Conservation (phyloP, 2,888 invertebrate species). For the Artemia sinica region DNA sequence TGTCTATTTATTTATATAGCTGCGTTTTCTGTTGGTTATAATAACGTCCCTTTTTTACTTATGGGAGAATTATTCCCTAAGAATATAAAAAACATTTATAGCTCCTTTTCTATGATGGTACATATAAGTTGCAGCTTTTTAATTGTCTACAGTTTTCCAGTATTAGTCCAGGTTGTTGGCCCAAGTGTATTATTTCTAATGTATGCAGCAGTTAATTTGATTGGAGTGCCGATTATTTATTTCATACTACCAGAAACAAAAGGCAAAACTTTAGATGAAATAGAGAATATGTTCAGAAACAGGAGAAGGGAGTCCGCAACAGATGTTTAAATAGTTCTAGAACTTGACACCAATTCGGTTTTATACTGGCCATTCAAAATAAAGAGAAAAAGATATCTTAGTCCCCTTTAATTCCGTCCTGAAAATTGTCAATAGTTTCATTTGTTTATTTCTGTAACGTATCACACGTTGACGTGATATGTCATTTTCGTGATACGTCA, state of each 20-base stretch:
- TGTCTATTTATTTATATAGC: not conserved
- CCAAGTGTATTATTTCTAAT: not conserved
- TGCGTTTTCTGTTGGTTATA: not conserved
- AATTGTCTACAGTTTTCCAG: not conserved
- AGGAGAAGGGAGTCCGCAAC: too few species aligned
- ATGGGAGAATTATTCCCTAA: not conserved
- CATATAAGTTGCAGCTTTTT: not conserved
- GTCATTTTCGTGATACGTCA: too few species aligned
- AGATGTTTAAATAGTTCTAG: too few species aligned
- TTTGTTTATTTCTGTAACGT: too few species aligned
- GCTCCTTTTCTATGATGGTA: not conserved
- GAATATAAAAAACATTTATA: not conserved
- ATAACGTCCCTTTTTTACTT: not conserved
- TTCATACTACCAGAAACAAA: constrained; percentile 9
- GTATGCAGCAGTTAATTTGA: not conserved
- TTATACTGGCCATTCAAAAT: too few species aligned
- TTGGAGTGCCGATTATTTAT: constrained; percentile 2
- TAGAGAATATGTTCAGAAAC: not conserved
- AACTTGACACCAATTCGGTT: too few species aligned
- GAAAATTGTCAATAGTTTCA: too few species aligned
- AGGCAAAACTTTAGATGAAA: not conserved
- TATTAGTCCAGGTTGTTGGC: not conserved
- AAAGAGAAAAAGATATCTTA: too few species aligned
- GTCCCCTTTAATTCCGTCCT: too few species aligned
- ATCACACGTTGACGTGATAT: too few species aligned